phyloP scores from a whole-genome alignment of 2,113 vertebrate genomes.

The Podarcis cretensis region DNA sequence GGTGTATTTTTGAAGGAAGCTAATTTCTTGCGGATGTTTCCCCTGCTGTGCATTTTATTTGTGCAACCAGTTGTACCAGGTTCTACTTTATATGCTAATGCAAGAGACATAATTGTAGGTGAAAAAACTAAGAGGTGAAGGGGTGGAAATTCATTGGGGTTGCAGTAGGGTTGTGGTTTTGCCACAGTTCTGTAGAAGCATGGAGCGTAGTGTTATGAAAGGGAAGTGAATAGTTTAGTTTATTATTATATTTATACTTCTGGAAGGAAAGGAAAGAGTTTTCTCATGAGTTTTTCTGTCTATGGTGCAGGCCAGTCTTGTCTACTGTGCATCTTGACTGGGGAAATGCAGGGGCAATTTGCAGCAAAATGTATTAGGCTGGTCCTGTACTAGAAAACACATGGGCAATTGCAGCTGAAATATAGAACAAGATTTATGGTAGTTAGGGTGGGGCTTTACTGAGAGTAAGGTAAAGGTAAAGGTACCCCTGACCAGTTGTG shows the following conservation, averaged over 20 bases:
- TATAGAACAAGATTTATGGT: neutral
- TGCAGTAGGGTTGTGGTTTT: neutral
- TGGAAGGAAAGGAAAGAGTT: no score
- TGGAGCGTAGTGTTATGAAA: no score
- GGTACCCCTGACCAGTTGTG: no score
- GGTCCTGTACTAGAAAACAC: neutral
- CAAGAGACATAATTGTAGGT: neutral
- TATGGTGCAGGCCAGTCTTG: no score
- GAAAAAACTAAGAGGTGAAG: neutral
- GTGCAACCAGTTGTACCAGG: neutral
- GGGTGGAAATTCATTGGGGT: neutral
- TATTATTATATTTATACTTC: no score
- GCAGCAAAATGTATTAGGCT: no score
- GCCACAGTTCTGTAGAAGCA: neutral
- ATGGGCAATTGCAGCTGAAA: neutral
- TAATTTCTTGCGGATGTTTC: neutral
- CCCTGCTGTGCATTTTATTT: neutral
- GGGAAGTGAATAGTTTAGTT: no score
- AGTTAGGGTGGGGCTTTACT: neutral
- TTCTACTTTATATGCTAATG: neutral
- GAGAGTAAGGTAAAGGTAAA: no score
- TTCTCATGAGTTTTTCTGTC: no score
- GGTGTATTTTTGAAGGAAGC: neutral
- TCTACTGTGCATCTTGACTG: no score
- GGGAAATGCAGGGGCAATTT: no score